Evolutionary conservation across 1,140 invertebrate species (phyloP).

Genomic region (Atopsyche davidsoni): DNA sequence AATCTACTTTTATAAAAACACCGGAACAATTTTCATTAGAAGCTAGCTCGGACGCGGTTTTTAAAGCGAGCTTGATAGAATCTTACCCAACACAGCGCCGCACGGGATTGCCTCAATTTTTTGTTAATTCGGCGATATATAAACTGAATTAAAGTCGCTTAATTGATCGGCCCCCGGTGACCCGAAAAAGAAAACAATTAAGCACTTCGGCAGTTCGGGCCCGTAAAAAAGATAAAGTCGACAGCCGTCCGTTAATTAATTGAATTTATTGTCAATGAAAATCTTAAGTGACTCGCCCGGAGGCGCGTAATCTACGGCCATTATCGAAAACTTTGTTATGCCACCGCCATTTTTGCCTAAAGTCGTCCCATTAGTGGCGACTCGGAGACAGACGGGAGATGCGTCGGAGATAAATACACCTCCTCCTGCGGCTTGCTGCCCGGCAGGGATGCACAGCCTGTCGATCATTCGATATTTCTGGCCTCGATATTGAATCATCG

Average conservation of each 20-base stretch:
- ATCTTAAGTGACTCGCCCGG: slow-evolving; percentile 23
- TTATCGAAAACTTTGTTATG: slow-evolving; percentile 24
- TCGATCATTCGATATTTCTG: no score
- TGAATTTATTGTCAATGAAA: slow-evolving; percentile 30
- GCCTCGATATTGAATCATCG: no score
- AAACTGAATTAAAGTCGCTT: slow-evolving; percentile 17
- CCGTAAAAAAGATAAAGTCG: slow-evolving; percentile 18
- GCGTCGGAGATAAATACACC: no score
- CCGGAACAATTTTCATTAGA: no score
- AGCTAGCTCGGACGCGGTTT: no score
- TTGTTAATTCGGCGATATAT: slow-evolving; percentile 8
- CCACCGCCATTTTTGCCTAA: slow-evolving; percentile 16
- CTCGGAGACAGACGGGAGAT: no score
- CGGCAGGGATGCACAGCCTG: no score
- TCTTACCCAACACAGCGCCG: no score
- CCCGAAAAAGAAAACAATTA: slow-evolving; percentile 22
- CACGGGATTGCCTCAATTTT: no score
- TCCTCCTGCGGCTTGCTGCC: no score
- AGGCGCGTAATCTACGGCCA: slow-evolving; percentile 23
- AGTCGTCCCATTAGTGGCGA: background rate
- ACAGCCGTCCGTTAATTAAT: slow-evolving; percentile 26
- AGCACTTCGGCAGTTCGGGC: slow-evolving; percentile 3
- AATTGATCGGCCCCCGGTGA: slow-evolving; percentile 17
- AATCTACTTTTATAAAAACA: no score
- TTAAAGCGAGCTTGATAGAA: no score